Evolutionary conservation across 2,113 vertebrate species (phyloP), one percentile per base, ranked within the genome.

Genomic region (Uria lomvia): DNA sequence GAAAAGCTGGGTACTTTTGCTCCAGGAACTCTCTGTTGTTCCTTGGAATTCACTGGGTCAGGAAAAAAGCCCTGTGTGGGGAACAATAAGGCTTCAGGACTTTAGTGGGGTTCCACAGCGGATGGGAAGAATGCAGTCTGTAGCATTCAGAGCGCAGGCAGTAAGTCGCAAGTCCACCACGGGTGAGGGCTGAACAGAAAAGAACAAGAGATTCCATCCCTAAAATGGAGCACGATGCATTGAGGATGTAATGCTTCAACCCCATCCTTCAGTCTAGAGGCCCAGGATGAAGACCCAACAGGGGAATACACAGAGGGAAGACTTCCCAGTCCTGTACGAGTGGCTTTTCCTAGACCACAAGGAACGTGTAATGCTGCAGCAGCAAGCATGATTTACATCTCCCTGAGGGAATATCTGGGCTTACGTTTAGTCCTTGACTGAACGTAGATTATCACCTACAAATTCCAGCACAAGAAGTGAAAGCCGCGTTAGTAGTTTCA

Each of bases 371-470:
- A 21, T 56, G 43, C 68, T 84, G 68, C 42, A 71, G 80, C 38
- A 80, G 72, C 13, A 45, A 63, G 45, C 15, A 63, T 14, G 47
- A 92, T 87, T 75, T 94, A 75, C 60, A 71, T 63, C 60, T 68
- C 58, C 36, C 71, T 3, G 29, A 36, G 58, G 71, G 67, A 79
- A 66, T 70, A 88, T 12, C 42, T 76, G 66, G 59, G 38, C 4
- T 86, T 70, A 27, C 4, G 83, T 80, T 95, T 93, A 30, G 8
- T 63, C 74, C 71, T 88, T 70, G 85, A 80, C 58, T 45, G 47
- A 86, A 58, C 71, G 50, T 4, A 82, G 36, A 88, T 83, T 50
- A 79, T 90, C 63, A 94, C 71, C 67, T 50, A 73, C 63, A 77
- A 73, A 86, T 86, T 86, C n/a, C 43, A 86, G 58, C 50, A 70